Conservation (phyloP, 2,888 invertebrate species). For the Sepiola atlantica region DNA sequence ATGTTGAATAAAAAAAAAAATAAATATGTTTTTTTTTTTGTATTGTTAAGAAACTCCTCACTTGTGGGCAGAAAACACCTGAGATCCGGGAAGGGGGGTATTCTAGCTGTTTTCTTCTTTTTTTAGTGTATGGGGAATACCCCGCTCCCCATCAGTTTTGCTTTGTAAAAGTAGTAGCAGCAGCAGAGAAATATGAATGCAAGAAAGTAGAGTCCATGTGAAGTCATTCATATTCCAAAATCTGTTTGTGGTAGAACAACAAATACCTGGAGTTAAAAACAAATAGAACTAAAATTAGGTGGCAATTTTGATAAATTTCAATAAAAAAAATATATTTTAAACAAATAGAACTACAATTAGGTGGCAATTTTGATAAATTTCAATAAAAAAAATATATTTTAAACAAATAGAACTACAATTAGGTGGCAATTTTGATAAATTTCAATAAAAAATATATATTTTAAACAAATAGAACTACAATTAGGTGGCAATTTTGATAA, state of each 20-base stretch:
- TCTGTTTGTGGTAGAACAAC: conserved; percentile 96
- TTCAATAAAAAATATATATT: too few species aligned
- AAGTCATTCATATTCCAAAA: conserved; percentile 83
- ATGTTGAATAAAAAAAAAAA: neutral
- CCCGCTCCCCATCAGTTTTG: neutral
- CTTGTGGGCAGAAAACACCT: conserved; percentile 35
- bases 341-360: conserved; percentile 24
- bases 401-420: conserved; percentile 50
- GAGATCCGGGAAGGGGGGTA: neutral
- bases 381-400: too few species aligned
- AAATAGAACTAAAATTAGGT: neutral
- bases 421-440: too few species aligned
- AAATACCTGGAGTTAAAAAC: conserved; percentile 84
- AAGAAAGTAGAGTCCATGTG: neutral
- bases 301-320: too few species aligned
- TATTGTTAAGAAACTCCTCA: neutral
- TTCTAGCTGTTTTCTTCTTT: too few species aligned
- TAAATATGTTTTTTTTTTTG: neutral
- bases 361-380: too few species aligned
- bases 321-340: too few species aligned
- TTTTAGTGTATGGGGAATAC: too few species aligned
- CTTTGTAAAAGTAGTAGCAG: conserved; percentile 3
- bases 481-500: too few species aligned
- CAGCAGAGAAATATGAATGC: neutral
- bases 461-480: conserved; percentile 50